Evolutionary conservation across 1,140 invertebrate genomes (phyloP).

Genomic region (Chrysopa pallens): DNA sequence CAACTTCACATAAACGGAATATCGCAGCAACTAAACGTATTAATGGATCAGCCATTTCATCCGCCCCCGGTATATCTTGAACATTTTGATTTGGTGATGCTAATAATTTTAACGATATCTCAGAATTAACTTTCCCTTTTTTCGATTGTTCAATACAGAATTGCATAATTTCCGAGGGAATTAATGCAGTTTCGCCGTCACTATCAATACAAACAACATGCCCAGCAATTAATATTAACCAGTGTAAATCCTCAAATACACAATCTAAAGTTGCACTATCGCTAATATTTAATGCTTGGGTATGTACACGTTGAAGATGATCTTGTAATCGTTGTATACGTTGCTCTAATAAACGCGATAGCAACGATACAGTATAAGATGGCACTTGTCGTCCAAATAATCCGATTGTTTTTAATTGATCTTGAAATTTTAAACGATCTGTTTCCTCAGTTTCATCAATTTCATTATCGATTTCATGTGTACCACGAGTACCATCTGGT

Average conservation of each 20-base stretch:
- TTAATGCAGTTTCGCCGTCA: slow-evolving; percentile 56
- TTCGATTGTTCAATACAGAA: slow-evolving; percentile 41
- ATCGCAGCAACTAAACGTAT: slow-evolving; percentile 46
- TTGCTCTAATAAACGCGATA: slow-evolving; percentile 42
- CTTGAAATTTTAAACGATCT: slow-evolving; percentile 46
- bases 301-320: slow-evolving; percentile 43
- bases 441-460: slow-evolving; percentile 49
- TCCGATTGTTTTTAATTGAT: slow-evolving; percentile 49
- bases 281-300: slow-evolving; percentile 31
- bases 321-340: slow-evolving; percentile 38
- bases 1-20: slow-evolving; percentile 47
- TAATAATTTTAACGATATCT: slow-evolving; percentile 37
- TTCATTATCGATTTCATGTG: slow-evolving; percentile 24
- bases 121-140: slow-evolving; percentile 27
- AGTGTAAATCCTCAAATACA: slow-evolving; percentile 76
- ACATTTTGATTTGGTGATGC: slow-evolving; percentile 25
- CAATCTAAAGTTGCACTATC: slow-evolving; percentile 32
- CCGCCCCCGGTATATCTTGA: slow-evolving; percentile 25
- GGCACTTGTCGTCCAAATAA: slow-evolving; percentile 28
- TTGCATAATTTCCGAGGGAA: slow-evolving; percentile 56
- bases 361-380: slow-evolving; percentile 32
- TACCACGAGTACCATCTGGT: slow-evolving; percentile 52
- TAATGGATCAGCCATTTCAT: slow-evolving; percentile 35
- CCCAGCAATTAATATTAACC: slow-evolving; percentile 67
- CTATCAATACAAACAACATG: slow-evolving; percentile 49